Evolutionary conservation across 2,888 invertebrate genomes (phyloP).

Genomic region (Zhuqinia jingwanae): DNA sequence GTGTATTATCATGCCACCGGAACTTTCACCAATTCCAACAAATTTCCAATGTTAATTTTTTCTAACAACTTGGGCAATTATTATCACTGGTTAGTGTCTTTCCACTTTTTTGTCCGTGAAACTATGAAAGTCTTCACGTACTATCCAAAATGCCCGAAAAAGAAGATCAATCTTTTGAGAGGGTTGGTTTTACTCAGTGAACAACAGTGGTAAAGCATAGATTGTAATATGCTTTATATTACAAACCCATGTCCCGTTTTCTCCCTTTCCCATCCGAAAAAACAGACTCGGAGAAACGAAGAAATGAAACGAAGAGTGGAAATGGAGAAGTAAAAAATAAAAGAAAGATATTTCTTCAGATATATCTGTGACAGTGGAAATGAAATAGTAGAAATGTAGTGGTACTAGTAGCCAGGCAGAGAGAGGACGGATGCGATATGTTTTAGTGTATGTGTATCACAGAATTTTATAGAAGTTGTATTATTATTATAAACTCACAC

Average conservation of each 20-base stretch:
- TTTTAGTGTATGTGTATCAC: constrained; percentile 35
- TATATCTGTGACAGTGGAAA: constrained; percentile 67
- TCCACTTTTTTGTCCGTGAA: neutral
- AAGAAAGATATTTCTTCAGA: constrained; percentile 43
- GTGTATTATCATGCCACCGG: constrained; percentile 9
- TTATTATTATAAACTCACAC: constrained; percentile 18
- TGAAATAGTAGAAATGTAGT: constrained; percentile 48
- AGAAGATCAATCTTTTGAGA: constrained; percentile 55
- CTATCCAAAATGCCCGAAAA: constrained; percentile 57
- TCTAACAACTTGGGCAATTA: neutral
- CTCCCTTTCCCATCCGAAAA: constrained; percentile 71
- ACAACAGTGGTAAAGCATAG: constrained; percentile 12
- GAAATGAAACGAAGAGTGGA: constrained; percentile 60
- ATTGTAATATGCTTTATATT: neutral
- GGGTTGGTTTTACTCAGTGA: constrained; percentile 49
- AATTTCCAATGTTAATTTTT: neutral
- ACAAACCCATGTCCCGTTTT: constrained; percentile 61
- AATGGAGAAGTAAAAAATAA: constrained; percentile 47
- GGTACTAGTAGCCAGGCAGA: constrained; percentile 37
- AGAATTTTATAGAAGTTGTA: constrained; percentile 31
- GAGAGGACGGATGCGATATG: constrained; percentile 50
- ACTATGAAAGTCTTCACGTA: neutral
- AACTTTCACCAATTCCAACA: constrained; percentile 50
- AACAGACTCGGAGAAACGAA: constrained; percentile 70
- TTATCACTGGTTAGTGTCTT: neutral